Evolutionary conservation across 2,113 vertebrate species (phyloP).

Genomic region (Atlantisia rogersi): DNA sequence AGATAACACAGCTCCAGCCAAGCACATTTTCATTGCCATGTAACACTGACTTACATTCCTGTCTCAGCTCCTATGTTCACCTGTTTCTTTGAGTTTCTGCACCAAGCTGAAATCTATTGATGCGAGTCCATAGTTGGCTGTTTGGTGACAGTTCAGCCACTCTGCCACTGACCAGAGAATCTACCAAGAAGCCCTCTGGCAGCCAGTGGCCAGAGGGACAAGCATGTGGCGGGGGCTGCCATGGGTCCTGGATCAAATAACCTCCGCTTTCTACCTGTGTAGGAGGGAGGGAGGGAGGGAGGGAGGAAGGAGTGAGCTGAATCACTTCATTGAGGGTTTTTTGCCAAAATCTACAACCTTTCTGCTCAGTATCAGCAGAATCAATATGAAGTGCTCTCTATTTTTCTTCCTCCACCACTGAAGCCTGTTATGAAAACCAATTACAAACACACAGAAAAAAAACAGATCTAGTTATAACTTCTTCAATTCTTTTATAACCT

Average conservation of each 20-base stretch:
- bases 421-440: background rate
- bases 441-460: background rate
- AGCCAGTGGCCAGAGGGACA: background rate
- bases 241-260: too few relatives aligned
- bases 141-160: background rate
- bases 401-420: background rate
- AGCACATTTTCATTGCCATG: background rate
- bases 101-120: background rate
- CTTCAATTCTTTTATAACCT: background rate
- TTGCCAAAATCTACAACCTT: background rate
- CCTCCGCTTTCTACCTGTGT: too few relatives aligned
- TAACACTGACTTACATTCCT: background rate
- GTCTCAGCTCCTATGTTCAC: background rate
- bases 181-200: accelerated
- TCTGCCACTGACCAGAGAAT: background rate
- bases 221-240: accelerated
- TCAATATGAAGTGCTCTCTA: background rate
- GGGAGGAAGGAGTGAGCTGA: background rate
- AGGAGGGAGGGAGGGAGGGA: too few relatives aligned
- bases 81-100: background rate
- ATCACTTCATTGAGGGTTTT: background rate
- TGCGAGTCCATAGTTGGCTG: accelerated
- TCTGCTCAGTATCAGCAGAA: background rate
- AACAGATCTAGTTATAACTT: background rate
- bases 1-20: background rate